Conservation (phyloP, 2,888 invertebrate species). For the Drosophila nr. fundita region DNA sequence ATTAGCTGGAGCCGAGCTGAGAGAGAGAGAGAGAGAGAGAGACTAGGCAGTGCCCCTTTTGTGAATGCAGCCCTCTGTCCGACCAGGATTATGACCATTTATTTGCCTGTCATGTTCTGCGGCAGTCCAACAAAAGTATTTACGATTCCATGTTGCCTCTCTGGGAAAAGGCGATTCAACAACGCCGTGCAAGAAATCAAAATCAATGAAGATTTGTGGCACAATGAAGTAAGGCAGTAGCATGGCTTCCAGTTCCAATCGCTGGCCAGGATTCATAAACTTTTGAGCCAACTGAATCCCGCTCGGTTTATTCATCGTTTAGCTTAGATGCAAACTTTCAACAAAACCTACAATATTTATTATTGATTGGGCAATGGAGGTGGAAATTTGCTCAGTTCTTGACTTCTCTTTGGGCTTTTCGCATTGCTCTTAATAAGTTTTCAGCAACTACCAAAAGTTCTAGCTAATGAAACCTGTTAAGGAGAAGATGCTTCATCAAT, state of each 20-base stretch:
- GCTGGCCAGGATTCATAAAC: conserved; percentile 55
- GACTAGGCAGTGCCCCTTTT: conserved; percentile 38
- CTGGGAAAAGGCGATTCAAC: conserved; percentile 70
- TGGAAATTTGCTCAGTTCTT: background rate
- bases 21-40: background rate
- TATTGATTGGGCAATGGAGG: conserved; percentile 49
- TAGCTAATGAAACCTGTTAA: conserved; percentile 20
- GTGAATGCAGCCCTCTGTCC: conserved; percentile 64
- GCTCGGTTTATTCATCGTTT: conserved; percentile 18
- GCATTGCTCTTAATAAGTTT: conserved; percentile 19
- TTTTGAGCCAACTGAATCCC: conserved; percentile 39
- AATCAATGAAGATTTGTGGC: conserved; percentile 76
- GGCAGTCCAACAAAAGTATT: conserved; percentile 57
- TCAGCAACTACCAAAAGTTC: background rate
- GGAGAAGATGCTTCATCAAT: background rate
- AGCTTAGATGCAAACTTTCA: conserved; percentile 45
- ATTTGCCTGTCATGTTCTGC: conserved; percentile 69
- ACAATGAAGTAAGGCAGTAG: conserved; percentile 30
- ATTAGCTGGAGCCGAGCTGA: conserved; percentile 39
- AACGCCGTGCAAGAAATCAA: conserved; percentile 63
- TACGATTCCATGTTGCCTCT: conserved; percentile 36
- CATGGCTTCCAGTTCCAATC: conserved; percentile 41
- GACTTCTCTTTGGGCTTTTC: conserved; percentile 27
- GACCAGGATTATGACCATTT: conserved; percentile 77
- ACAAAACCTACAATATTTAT: conserved; percentile 50